Percentiles rank a stretch among this genome's conserved stretches.
Evolutionary conservation across 2,888 invertebrate genomes (phyloP).

Genomic region (Branchellion lobata): DNA sequence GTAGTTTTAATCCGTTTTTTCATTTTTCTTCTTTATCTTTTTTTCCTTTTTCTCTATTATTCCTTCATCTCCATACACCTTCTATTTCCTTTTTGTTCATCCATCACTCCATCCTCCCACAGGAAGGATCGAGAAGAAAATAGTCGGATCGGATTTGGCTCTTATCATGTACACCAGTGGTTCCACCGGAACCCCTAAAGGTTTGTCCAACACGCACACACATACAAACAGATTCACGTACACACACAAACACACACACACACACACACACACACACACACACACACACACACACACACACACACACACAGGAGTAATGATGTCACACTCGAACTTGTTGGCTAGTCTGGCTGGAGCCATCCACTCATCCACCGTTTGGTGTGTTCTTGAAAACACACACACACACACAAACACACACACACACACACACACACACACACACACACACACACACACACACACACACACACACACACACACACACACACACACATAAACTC

Average conservation of each 20-base stretch:
- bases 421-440: slow-evolving; percentile 63
- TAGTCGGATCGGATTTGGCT: slow-evolving; percentile 75
- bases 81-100: too few species aligned
- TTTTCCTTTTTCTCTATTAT: too few species aligned
- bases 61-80: too few species aligned
- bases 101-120: background rate
- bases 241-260: slow-evolving; percentile 32
- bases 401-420: background rate
- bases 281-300: background rate
- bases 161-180: slow-evolving; percentile 99
- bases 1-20: background rate
- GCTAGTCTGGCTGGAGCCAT: background rate
- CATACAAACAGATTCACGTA: slow-evolving; percentile 17
- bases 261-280: slow-evolving; percentile 35
- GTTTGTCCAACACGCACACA: slow-evolving; percentile 63
- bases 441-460: slow-evolving; percentile 83
- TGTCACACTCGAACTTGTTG: background rate
- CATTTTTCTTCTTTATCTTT: too few species aligned
- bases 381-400: background rate
- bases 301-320: background rate
- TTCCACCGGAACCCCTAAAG: slow-evolving; percentile 92
- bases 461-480: slow-evolving; percentile 42
- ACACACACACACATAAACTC: background rate
- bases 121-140: slow-evolving; percentile 47
- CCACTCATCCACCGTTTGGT: background rate